These are phyloP conservation scores for Anguilla obscura DNA, from an alignment of 2,797 vertebrate species.

Conservation along the genomic window DNA sequence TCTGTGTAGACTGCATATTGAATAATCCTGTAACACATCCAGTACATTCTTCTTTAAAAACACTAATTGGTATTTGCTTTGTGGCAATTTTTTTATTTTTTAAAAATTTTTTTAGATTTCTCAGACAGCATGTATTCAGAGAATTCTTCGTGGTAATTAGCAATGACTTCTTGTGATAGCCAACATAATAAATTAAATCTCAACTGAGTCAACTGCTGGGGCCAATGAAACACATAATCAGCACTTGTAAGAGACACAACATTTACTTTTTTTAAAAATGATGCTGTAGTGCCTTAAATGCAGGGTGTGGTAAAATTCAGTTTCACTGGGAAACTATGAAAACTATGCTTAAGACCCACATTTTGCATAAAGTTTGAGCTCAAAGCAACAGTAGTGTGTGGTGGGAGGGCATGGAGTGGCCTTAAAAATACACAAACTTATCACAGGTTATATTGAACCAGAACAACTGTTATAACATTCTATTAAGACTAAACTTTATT, in stretches of 20 bases:
- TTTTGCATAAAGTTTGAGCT: slow-evolving; percentile 86
- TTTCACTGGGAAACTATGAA: slow-evolving; percentile 65
- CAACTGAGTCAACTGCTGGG: slow-evolving; percentile 67
- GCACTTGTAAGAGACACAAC: slow-evolving; percentile 62
- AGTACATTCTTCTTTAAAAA: slow-evolving; percentile 71
- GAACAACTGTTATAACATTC: slow-evolving; percentile 99
- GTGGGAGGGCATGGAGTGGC: slow-evolving; percentile 83
- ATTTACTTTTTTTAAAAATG: slow-evolving; percentile 59
- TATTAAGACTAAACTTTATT: slow-evolving; percentile 99
- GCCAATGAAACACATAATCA: slow-evolving; percentile 79
- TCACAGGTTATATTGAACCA: slow-evolving; percentile 99
- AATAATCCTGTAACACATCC: slow-evolving; percentile 75
- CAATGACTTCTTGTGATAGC: slow-evolving; percentile 65
- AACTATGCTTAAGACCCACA: slow-evolving; percentile 82
- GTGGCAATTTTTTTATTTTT: slow-evolving; percentile 55
- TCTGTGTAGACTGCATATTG: slow-evolving; percentile 74
- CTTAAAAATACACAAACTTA: slow-evolving; percentile 98
- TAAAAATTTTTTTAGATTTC: not conserved
- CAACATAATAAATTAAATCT: slow-evolving; percentile 74
- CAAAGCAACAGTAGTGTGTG: slow-evolving; percentile 82
- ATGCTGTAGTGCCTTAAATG: slow-evolving; percentile 69
- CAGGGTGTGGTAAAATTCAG: slow-evolving; percentile 69
- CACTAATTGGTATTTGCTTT: slow-evolving; percentile 56
- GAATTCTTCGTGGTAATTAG: not conserved
- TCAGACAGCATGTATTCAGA: not conserved